Evolutionary conservation across 2,797 vertebrate species (phyloP), one percentile per base, ranked within the genome.

Genomic region (Thunnus albacares): DNA sequence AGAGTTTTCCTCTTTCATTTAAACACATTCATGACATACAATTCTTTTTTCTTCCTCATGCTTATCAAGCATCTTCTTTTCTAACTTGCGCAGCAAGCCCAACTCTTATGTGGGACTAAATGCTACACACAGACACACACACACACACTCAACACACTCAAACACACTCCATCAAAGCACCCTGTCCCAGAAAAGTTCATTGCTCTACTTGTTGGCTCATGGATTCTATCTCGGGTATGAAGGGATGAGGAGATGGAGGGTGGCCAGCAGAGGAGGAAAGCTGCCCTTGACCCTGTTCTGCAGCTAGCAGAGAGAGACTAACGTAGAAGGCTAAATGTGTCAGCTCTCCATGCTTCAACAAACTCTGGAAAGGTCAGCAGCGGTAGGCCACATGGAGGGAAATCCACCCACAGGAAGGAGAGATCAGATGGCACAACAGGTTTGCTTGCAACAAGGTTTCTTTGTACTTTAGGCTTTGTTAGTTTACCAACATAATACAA

Each of bases 101-200:
- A 49, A 66, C 59, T 61, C 80, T 85, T 75, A n/a, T n/a, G n/a
- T 55, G 71, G 60, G 10, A 59, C 70, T 79, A 51, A 76, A 66
- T 47, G 8, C 56, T 14, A 26, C 49, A 58, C 59, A 12, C 47
- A 64, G 66, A 57, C 52, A 35, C 49, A 49, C 41, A 35, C 49
- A 49, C 41, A 49, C 45, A 59, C 66, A n/a, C 51, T 17, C 13
- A 47, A n/a, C 66, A 49, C 33, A 59, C 28, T 35, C 38, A 14
- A 49, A 59, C 72, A 58, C 59, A 38, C 77, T 82, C 71, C 58
- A 38, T 71, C 70, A 67, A 74, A 56, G 68, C 35, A 70, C 33
- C 18, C 71, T 88, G 93, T 92, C 93, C 93, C 86, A 93, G 91
- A 95, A 94, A 93, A 77, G 74, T 89, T 87, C 56, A 68, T 69